A percentile compares a stretch with the other conserved stretches of the same genome.
phyloP scores from a whole-genome alignment of 30 jellyfish, hydroid and myxozoan genomes.

The Hydra vulgaris region DNA sequence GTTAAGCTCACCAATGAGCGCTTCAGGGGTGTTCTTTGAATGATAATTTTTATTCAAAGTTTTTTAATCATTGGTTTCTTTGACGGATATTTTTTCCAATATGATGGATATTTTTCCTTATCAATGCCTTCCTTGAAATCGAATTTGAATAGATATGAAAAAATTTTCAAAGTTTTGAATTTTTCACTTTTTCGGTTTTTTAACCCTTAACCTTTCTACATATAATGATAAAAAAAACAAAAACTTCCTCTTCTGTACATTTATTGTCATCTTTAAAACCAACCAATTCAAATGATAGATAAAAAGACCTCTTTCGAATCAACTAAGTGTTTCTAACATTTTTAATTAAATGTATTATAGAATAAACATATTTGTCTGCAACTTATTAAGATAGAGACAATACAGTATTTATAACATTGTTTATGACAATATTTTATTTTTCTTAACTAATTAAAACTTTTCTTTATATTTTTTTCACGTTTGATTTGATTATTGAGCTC shows the following conservation, averaged over 20 bases:
- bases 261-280: background rate
- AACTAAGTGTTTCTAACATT: background rate
- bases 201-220: background rate
- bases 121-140: background rate
- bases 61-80: background rate
- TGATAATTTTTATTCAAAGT: background rate
- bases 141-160: background rate
- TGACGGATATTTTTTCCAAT: background rate
- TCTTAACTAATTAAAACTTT: background rate
- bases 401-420: background rate
- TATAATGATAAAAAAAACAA: background rate
- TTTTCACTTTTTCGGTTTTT: background rate
- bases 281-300: background rate
- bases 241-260: background rate
- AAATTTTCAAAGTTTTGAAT: background rate
- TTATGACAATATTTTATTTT: background rate
- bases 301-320: background rate
- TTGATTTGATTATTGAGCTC: background rate
- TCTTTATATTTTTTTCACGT: background rate
- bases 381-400: background rate
- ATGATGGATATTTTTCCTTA: background rate
- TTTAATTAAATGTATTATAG: background rate
- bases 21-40: background rate
- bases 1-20: background rate
- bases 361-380: background rate